Conservation (phyloP, 1,140 invertebrate species). For the Marisa cornuarietis region DNA sequence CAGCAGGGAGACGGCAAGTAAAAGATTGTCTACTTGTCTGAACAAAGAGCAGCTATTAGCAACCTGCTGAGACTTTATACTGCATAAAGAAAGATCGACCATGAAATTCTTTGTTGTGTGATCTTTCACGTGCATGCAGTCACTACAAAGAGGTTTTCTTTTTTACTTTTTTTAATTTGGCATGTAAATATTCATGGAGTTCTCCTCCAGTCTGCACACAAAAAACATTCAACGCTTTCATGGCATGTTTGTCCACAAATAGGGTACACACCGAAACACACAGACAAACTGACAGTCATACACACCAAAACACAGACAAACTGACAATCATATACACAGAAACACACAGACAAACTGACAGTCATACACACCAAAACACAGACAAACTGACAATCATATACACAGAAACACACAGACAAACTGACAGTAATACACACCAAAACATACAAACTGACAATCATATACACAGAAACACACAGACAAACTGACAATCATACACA, state of each 20-base stretch:
- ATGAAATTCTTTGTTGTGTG: background rate
- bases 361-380: background rate
- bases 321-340: background rate
- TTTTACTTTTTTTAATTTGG: background rate
- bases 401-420: constrained; percentile 5
- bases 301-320: background rate
- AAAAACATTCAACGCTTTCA: background rate
- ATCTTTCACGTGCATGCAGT: background rate
- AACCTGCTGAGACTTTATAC: background rate
- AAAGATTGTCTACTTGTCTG: no score
- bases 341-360: background rate
- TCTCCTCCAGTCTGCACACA: background rate
- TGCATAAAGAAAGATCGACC: background rate
- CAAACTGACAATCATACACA: background rate
- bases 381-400: background rate
- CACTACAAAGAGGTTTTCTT: background rate
- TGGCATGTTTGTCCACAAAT: background rate
- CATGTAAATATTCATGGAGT: background rate
- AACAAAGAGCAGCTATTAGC: no score
- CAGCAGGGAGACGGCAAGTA: no score
- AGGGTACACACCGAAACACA: background rate
- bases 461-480: constrained; percentile 3
- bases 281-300: no score
- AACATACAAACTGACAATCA: background rate
- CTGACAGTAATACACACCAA: background rate